Evolutionary conservation across 2,888 invertebrate species (phyloP).

Genomic region (Xylocampa areola): DNA sequence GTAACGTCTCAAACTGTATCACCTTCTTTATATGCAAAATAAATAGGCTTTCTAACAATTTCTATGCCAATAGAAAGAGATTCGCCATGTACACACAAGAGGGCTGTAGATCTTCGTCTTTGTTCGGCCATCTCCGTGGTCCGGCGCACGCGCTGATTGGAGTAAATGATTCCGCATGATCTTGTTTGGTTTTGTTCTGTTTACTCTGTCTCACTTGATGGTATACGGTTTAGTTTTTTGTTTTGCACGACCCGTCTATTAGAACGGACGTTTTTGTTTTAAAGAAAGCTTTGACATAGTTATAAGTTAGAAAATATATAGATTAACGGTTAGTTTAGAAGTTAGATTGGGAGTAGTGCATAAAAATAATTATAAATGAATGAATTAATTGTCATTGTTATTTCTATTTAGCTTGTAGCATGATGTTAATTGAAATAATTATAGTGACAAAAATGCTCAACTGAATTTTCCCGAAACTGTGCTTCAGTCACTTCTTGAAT

Average conservation of each 20-base stretch:
- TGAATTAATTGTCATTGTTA: too few species aligned
- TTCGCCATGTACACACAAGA: constrained; percentile 49
- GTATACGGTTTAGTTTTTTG: constrained; percentile 70
- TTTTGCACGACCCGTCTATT: constrained; percentile 79
- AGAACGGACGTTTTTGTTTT: constrained; percentile 57
- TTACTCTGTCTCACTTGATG: constrained; percentile 77
- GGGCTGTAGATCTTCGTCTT: constrained; percentile 65
- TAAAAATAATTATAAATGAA: too few species aligned
- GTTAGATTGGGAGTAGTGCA: too few species aligned
- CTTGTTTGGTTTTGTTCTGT: constrained; percentile 85
- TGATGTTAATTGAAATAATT: too few species aligned
- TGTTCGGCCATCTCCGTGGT: constrained; percentile 70
- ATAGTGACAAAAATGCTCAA: too few species aligned
- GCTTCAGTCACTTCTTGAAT: too few species aligned
- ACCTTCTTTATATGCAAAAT: too few species aligned
- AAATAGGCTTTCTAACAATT: constrained; percentile 22
- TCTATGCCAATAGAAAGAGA: constrained; percentile 45
- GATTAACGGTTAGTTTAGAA: background rate
- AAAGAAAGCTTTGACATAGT: constrained; percentile 38
- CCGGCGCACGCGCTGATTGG: constrained; percentile 75
- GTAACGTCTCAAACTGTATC: too few species aligned
- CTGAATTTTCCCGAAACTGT: too few species aligned
- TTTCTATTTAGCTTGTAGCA: too few species aligned
- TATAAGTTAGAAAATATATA: constrained; percentile 18
- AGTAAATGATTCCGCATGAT: constrained; percentile 87